A percentile compares a stretch with the other conserved stretches of the same genome.
These are phyloP conservation scores for Acronicta alni DNA, from an alignment of 2,888 invertebrate species.

Conservation along the genomic window DNA sequence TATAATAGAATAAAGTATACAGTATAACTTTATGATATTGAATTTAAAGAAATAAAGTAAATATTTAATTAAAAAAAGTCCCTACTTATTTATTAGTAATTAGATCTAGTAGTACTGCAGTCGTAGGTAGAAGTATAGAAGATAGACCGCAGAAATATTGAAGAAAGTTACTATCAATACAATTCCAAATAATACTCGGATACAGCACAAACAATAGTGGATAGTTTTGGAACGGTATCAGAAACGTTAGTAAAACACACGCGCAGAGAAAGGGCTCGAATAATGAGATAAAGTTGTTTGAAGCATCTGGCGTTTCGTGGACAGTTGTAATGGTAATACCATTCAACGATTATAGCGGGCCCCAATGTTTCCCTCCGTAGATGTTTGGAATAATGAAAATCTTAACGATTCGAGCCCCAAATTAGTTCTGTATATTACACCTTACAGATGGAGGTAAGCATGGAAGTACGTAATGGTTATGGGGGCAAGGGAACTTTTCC, in stretches of 20 bases:
- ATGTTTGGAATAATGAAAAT: constrained; percentile 84
- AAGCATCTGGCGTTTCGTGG: constrained; percentile 83
- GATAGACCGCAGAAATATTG: too few relatives aligned
- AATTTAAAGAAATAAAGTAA: too few relatives aligned
- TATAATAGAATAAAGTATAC: too few relatives aligned
- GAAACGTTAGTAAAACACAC: constrained; percentile 59
- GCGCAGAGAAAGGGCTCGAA: constrained; percentile 64
- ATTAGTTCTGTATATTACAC: constrained; percentile 78
- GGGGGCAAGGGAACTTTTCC: constrained; percentile 42
- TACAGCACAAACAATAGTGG: constrained; percentile 30
- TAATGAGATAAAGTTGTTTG: constrained; percentile 85
- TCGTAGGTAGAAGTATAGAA: too few relatives aligned
- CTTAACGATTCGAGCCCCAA: constrained; percentile 79
- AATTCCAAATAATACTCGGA: constrained; percentile 14
- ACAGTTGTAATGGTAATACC: constrained; percentile 87
- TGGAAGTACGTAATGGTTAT: constrained; percentile 46
- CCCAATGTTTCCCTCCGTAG: constrained; percentile 71
- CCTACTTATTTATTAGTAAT: too few relatives aligned
- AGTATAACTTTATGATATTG: too few relatives aligned
- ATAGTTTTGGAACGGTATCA: constrained; percentile 49
- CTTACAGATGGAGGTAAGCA: constrained; percentile 51
- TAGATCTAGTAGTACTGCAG: too few relatives aligned
- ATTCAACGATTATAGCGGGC: constrained; percentile 85
- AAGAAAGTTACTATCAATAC: background rate
- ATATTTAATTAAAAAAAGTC: too few relatives aligned